A percentile compares a stretch with the other conserved stretches of the same genome.
Conservation (phyloP, 2,888 invertebrate genomes). For the Villa cingulata region DNA sequence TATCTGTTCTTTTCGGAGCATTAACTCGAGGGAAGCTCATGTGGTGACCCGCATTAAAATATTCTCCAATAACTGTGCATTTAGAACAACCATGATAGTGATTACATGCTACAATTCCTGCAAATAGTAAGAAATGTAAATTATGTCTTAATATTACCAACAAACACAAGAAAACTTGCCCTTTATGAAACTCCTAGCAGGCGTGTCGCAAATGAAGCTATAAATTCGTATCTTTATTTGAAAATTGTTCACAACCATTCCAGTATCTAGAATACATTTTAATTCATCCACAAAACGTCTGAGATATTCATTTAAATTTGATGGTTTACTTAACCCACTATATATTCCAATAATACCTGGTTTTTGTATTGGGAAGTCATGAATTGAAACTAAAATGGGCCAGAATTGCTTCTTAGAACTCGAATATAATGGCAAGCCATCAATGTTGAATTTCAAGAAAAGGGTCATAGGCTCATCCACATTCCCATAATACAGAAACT, state of each 20-base stretch:
- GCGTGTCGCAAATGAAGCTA: not conserved
- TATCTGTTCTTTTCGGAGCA: not conserved
- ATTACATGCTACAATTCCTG: not conserved
- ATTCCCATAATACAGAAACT: too few relatives aligned
- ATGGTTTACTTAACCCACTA: not conserved
- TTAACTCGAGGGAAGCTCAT: not conserved
- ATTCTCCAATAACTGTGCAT: slow-evolving; percentile 3
- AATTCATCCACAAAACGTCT: not conserved
- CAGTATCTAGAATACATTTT: not conserved
- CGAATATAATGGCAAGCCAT: not conserved
- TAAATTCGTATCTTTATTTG: not conserved
- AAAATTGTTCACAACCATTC: not conserved
- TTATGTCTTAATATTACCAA: too few relatives aligned
- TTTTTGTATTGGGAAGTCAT: not conserved
- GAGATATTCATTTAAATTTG: not conserved
- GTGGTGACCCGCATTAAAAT: not conserved
- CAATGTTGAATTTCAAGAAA: not conserved
- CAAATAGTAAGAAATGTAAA: too few relatives aligned
- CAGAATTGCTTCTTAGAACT: not conserved
- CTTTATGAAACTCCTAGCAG: not conserved
- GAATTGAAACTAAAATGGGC: not conserved
- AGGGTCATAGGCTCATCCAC: too few relatives aligned
- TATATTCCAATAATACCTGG: not conserved
- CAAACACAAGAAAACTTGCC: too few relatives aligned
- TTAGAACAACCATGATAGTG: slow-evolving; percentile 1